Conservation (phyloP, 2,113 vertebrate species). For the Pogonocichla stellata region DNA sequence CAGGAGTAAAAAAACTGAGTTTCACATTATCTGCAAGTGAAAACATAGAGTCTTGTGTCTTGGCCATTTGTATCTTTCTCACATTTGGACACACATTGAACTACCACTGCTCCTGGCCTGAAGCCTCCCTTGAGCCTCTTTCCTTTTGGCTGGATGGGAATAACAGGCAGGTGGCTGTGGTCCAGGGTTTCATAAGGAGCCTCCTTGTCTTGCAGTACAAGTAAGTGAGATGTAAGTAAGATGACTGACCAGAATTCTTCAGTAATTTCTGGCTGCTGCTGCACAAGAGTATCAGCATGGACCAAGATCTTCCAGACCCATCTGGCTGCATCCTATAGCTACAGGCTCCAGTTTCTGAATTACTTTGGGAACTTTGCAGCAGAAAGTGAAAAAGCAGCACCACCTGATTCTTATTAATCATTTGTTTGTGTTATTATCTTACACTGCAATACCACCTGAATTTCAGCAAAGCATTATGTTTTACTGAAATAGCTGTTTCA, state of each 20-base stretch:
- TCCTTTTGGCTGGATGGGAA: neutral
- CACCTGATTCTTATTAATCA: neutral
- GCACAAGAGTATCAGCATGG: neutral
- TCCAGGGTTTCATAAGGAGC: neutral
- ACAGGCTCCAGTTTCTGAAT: neutral
- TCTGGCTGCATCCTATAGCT: neutral
- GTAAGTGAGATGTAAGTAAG: neutral
- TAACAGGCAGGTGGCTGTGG: neutral
- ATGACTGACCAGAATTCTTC: neutral
- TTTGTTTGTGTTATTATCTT: neutral
- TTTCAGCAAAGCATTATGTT: neutral
- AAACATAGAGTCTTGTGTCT: neutral
- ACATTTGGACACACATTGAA: neutral
- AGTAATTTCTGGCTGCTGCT: neutral
- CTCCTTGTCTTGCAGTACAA: neutral
- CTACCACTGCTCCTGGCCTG: neutral
- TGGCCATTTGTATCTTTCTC: neutral
- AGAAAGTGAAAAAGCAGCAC: neutral
- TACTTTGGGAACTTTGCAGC: neutral
- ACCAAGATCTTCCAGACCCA: neutral
- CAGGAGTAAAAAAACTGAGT: neutral
- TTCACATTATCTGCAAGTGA: neutral
- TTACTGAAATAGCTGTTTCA: neutral
- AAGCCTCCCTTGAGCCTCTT: neutral
- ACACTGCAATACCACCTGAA: neutral